Evolutionary conservation across 2,888 invertebrate genomes (phyloP), one percentile per base, ranked within the genome.

Genomic region (Vanessa cardui): DNA sequence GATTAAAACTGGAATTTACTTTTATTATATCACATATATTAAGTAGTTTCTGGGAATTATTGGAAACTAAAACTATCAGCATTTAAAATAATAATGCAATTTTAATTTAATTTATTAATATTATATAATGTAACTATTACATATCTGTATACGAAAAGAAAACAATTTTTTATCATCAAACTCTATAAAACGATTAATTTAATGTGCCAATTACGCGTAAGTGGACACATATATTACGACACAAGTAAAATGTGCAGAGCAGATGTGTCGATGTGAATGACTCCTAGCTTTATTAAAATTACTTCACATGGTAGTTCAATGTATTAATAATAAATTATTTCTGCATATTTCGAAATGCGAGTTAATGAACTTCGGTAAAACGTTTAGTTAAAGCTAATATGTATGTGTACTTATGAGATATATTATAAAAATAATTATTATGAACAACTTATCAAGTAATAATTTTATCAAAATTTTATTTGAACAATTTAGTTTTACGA

Each of bases 261-360:
- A 79, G 75, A 78, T 79, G 78, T 76, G 69, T 50, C 69, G 61
- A 70, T 73, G 80, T 76, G 82, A 82, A 83, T 82, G 80, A 81
- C 79, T 79, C 70, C 69, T 76, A 62, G 64, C 33, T 52, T 62
- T 54, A 47, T 33, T 62, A 59, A 39, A 61, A 59, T 59, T 59
- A 62, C 64, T 62, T 62, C 59, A 64, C 64, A 62, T 68, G 68
- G 56, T 50, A 50, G 16, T 44, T 62, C 52, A 58, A 44, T 49
- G 33, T 59, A 63, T 60, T 66, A 45, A 45, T 59, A 59, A 59
- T 64, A 68, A 45, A 60, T 63, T 39, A 59, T 68, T 63, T n/a
- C 20, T 63, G 52, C 58, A 67, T 67, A 62, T 62, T 52, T 63
- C 59, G 33, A 33, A 49, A 33, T 58, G n/a, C 58, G 47, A 64